Percentiles rank a stretch among this genome's conserved stretches.
Conservation (phyloP, 1,140 invertebrate species). For the Apolygus lucorum region DNA sequence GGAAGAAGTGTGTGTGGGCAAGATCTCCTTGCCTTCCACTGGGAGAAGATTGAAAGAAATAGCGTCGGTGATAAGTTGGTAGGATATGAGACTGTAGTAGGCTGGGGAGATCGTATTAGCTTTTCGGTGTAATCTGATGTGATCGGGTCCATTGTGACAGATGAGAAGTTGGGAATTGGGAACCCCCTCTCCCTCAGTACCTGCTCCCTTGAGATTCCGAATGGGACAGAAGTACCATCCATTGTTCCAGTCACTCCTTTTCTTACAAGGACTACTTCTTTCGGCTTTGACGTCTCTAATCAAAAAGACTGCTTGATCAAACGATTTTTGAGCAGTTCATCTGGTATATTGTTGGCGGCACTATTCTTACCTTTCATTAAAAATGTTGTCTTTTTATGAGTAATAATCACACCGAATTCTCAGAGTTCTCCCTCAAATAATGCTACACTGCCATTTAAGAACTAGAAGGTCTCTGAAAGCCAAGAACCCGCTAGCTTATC, state of each 20-base stretch:
- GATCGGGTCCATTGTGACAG: neutral
- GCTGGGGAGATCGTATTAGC: neutral
- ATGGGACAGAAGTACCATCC: neutral
- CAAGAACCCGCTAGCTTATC: too few species aligned
- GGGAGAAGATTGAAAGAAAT: neutral
- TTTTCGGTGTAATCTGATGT: neutral
- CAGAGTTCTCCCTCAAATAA: too few species aligned
- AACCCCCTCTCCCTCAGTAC: neutral
- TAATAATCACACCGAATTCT: too few species aligned
- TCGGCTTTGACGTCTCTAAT: neutral
- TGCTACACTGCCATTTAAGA: too few species aligned
- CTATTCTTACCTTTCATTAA: too few species aligned
- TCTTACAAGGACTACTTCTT: neutral
- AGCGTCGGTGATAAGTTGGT: neutral
- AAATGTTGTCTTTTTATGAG: too few species aligned
- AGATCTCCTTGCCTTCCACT: neutral
- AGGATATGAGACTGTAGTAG: neutral
- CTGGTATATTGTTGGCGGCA: too few species aligned
- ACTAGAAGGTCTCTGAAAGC: too few species aligned
- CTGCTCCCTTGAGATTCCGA: neutral
- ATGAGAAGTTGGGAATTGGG: neutral
- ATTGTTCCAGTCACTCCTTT: neutral
- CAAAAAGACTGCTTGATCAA: neutral
- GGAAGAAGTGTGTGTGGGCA: neutral
- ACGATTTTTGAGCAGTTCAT: too few species aligned